These are phyloP conservation scores for Addax nasomaculatus DNA, from an alignment of 2,113 vertebrate species.

Conservation along the genomic window DNA sequence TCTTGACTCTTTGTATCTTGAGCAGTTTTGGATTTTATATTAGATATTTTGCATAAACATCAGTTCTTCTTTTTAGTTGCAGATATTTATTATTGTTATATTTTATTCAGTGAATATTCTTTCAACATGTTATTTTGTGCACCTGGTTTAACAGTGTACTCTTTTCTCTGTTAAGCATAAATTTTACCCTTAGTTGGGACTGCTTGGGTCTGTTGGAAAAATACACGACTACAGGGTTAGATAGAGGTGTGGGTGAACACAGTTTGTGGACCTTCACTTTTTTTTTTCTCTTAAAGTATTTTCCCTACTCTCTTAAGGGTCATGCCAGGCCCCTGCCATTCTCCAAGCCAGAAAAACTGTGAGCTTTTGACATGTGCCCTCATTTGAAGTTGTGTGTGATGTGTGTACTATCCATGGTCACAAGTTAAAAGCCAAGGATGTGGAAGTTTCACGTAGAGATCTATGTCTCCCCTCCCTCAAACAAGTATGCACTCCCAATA, in stretches of 20 bases:
- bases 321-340: not conserved
- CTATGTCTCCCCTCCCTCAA: not conserved
- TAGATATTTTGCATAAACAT: not conserved
- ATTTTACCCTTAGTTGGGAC: not conserved
- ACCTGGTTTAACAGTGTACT: not conserved
- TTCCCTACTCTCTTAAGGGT: not conserved
- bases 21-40: not conserved
- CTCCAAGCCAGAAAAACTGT: not conserved
- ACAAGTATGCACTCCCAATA: accelerated
- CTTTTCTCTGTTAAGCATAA: not conserved
- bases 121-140: not conserved
- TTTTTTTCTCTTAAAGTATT: not conserved
- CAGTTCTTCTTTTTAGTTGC: not conserved
- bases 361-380: not conserved
- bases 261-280: not conserved
- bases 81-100: not conserved
- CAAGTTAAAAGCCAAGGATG: not conserved
- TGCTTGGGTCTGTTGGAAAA: not conserved
- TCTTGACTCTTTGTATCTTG: not conserved
- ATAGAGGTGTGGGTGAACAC: not conserved
- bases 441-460: not conserved
- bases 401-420: not conserved
- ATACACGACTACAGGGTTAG: not conserved
- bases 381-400: not conserved
- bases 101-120: not conserved